Base-by-base conservation (phyloP, 2,797 vertebrate species). In the Cyprinodon diabolis region DNA sequence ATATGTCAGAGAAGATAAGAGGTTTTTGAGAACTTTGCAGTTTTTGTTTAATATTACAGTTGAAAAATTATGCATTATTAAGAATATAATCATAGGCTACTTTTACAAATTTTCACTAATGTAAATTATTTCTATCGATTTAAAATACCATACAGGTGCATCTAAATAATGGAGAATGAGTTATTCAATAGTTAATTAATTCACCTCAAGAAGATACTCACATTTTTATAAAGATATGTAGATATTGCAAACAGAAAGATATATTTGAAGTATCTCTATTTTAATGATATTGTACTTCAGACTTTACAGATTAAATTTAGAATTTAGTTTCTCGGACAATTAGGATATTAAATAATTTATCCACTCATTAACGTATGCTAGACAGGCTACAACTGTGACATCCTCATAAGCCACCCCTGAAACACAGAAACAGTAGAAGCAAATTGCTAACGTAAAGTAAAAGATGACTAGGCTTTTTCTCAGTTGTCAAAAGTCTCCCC, bases 31-130 rank as follows among this genome's bases (percentile, higher is more conserved):
- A 67, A 49, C 62, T 52, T 66, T 45, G n/a, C 12, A 58, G 71
- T 70, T 74, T n/a, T 51, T 71, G 62, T 11, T 19, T 7, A 1
- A 45, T n/a, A 23, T 43, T 52, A 75, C 49, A 78, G 66, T 66
- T 72, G 66, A 40, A 55, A 4, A 45, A 66, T 54, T 23, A 5
- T 21, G 7, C n/a, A 35, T 11, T 70, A 7, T 58, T 40, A 25
- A 40, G 49, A 4, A 48, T 43, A 69, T 68, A 4, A n/a, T 1
- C 30, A 4, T 10, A 21, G 43, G 25, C 65, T 35, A 4, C 9
- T 58, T 35, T 17, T 58, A 35, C 30, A 30, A 35, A 30, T 51
- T 17, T 17, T 51, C 19, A 17, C 30, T 60, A 60, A 37, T 19
- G 30, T 60, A 9, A 37, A 60, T 60, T 37, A 35, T 30, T 19